A percentile compares a stretch with the other conserved stretches of the same genome.
phyloP scores from a whole-genome alignment of 2,113 vertebrate species.

The Salvator merianae region DNA sequence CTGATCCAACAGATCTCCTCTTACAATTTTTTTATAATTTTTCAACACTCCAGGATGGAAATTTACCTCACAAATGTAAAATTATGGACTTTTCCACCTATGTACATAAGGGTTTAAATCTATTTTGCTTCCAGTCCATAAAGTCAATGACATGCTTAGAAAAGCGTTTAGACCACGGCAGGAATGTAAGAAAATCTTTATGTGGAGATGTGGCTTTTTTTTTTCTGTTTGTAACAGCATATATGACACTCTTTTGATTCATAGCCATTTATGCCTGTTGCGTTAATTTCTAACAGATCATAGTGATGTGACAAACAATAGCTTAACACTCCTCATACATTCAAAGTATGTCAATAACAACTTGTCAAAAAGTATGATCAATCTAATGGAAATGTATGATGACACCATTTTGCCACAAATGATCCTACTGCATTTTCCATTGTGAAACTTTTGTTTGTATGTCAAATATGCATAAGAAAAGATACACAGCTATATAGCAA shows the following conservation, averaged over 20 bases:
- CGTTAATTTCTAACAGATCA: neutral
- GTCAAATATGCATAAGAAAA: too few species aligned
- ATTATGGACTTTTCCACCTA: too few species aligned
- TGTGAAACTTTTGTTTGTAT: neutral
- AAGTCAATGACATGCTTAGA: neutral
- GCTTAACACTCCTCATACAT: neutral
- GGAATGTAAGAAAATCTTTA: neutral
- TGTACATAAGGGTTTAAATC: too few species aligned
- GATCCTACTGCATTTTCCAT: neutral
- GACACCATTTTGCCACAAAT: neutral
- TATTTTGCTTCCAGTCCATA: neutral
- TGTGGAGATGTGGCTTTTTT: neutral
- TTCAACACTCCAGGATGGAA: too few species aligned
- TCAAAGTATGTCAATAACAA: neutral
- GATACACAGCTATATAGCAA: too few species aligned
- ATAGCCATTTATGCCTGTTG: neutral
- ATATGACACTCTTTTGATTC: neutral
- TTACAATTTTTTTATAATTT: too few species aligned
- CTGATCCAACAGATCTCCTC: too few species aligned
- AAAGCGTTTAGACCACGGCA: neutral
- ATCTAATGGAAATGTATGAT: too few species aligned
- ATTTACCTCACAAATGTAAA: too few species aligned
- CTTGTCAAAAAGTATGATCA: neutral
- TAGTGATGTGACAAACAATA: neutral
- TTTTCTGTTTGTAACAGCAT: neutral